Evolutionary conservation across 2,888 invertebrate species (phyloP), one percentile per base, ranked within the genome.

Genomic region (Acanthosoma haemorrhoidale): DNA sequence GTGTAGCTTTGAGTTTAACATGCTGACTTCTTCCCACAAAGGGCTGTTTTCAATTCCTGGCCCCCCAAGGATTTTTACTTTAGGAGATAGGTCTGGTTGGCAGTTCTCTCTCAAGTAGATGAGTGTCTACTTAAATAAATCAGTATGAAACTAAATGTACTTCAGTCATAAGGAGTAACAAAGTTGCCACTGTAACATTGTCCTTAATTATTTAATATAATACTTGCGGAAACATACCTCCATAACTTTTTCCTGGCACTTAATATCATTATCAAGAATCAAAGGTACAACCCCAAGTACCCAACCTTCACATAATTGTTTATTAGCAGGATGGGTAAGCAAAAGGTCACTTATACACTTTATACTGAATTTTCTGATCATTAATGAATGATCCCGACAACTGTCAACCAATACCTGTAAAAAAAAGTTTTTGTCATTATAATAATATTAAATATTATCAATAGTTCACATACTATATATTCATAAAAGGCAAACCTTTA

Each of bases 191-290:
- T n/a, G n/a, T n/a, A n/a, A 38, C 34, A 25, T 4, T 16, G 4
- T 13, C 4, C 25, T n/a, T 16, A 31, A n/a, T 5, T 4, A n/a
- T n/a, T 21, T 13, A 13, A n/a, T n/a, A n/a, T n/a, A n/a, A n/a
- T n/a, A 18, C 18, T 13, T 13, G n/a, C 18, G 8, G 4, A 3
- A 21, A 71, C 68, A 71, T 18, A 79, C 77, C 73, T 81, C 80
- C 59, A 81, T 75, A 70, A 81, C 81, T 75, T 81, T 82, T 69
- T 82, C 82, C 71, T 82, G 80, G 0, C 80, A 78, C 38, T 79
- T 79, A 0, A 78, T 76, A 75, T 86, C 86, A 32, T 83, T 77
- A 76, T 87, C 86, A 73, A 82, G 81, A 60, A 85, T 81, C 68
- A 83, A 79, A 1, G 85, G 84, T 5, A 86, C 76, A 4, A 84